Evolutionary conservation across 2,888 invertebrate species (phyloP).

Genomic region (Spatulosminthurus flaviceps): DNA sequence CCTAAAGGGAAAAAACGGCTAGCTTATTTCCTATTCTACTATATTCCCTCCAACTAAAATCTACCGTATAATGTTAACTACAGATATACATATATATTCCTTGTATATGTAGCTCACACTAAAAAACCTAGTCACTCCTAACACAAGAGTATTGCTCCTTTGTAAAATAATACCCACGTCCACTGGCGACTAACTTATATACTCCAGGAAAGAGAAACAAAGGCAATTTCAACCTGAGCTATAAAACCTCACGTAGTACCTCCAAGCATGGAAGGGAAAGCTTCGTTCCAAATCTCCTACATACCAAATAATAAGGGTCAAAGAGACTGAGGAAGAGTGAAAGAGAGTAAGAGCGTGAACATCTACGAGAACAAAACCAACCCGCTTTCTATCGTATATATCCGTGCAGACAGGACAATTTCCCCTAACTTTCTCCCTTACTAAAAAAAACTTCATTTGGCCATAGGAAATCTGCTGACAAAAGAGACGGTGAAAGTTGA

Average conservation of each 20-base stretch:
- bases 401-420: too few relatives aligned
- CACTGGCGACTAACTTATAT: too few relatives aligned
- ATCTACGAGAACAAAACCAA: too few relatives aligned
- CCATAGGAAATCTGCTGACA: background rate
- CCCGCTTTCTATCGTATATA: too few relatives aligned
- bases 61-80: background rate
- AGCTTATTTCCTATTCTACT: slow-evolving; percentile 1
- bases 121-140: background rate
- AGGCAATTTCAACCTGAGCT: background rate
- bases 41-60: background rate
- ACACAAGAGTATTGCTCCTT: too few relatives aligned
- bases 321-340: background rate
- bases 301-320: background rate
- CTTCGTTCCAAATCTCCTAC: background rate
- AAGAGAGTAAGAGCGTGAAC: background rate
- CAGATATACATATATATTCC: background rate
- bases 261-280: background rate
- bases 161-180: too few relatives aligned
- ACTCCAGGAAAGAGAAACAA: slow-evolving; percentile 5
- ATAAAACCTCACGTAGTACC: background rate
- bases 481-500: slow-evolving; percentile 4
- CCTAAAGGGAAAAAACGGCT: background rate
- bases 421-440: too few relatives aligned
- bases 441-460: background rate
- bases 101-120: background rate